These are phyloP conservation scores for Urechis unicinctus DNA, from an alignment of 2,888 invertebrate genomes.

Conservation along the genomic window DNA sequence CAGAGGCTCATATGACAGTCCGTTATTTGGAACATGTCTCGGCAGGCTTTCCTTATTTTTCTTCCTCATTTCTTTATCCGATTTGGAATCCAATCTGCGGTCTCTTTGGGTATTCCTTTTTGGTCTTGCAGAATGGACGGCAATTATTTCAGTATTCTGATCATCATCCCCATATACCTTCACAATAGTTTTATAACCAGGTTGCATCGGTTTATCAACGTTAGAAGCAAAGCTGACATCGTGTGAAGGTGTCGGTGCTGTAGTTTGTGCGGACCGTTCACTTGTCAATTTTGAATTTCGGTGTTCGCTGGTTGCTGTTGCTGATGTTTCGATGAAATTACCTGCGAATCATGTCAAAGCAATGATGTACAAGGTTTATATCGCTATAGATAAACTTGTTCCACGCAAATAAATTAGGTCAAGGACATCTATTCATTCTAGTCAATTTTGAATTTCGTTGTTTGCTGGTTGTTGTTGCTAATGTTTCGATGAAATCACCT, in stretches of 20 bases:
- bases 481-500: too few relatives aligned
- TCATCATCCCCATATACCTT: slow-evolving; percentile 8
- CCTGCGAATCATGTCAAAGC: too few relatives aligned
- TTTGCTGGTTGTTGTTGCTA: neutral
- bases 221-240: neutral
- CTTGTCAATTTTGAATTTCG: slow-evolving; percentile 12
- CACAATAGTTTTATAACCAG: slow-evolving; percentile 9
- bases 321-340: neutral
- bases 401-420: too few relatives aligned
- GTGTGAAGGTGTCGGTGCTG: slow-evolving; percentile 9
- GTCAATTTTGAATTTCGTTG: slow-evolving; percentile 9
- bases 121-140: neutral
- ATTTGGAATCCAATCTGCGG: neutral
- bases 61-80: too few relatives aligned
- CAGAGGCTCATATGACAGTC: too few relatives aligned
- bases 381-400: too few relatives aligned
- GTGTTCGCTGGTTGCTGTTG: neutral
- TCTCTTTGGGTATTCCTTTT: neutral
- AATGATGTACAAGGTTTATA: too few relatives aligned
- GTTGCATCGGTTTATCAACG: neutral
- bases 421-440: too few relatives aligned
- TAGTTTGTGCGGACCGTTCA: slow-evolving; percentile 19
- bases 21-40: too few relatives aligned
- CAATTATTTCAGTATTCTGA: neutral
- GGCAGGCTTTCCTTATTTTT: too few relatives aligned